These are phyloP conservation scores for Athrips mouffetella DNA, from an alignment of 2,888 invertebrate genomes.

Conservation along the genomic window DNA sequence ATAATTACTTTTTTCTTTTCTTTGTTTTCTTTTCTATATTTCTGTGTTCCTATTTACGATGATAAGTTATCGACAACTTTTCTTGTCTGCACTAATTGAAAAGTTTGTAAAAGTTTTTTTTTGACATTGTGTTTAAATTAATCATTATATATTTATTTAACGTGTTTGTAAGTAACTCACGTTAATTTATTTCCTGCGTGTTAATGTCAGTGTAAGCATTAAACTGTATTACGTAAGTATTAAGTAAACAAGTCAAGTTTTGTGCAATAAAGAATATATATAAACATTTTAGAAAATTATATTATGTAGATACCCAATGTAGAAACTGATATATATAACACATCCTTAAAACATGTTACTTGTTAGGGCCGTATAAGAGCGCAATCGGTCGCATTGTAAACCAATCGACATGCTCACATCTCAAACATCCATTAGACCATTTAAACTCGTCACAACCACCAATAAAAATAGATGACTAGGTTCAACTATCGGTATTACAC, in stretches of 20 bases:
- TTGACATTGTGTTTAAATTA: not conserved
- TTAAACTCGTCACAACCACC: conserved; percentile 56
- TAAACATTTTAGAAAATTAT: too few relatives aligned
- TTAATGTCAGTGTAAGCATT: too few relatives aligned
- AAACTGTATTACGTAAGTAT: too few relatives aligned
- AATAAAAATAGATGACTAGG: conserved; percentile 40
- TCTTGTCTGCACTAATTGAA: not conserved
- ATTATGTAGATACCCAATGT: too few relatives aligned
- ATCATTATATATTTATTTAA: too few relatives aligned
- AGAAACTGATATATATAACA: too few relatives aligned
- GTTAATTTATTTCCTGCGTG: too few relatives aligned
- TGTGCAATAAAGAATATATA: too few relatives aligned
- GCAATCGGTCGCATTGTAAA: conserved; percentile 62
- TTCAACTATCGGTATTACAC: not conserved
- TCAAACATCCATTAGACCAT: conserved; percentile 65
- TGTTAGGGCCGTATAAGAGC: conserved; percentile 10
- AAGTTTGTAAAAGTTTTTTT: conserved; percentile 15
- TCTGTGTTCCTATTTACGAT: not conserved
- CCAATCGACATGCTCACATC: conserved; percentile 53
- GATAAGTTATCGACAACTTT: not conserved
- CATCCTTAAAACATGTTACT: too few relatives aligned
- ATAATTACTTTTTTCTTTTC: conserved; percentile 23
- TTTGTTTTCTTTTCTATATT: conserved; percentile 4
- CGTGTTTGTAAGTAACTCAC: too few relatives aligned
- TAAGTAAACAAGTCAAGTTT: too few relatives aligned